Evolutionary conservation across 1,140 invertebrate species (phyloP).

Genomic region (Drosophila lacertosa): DNA sequence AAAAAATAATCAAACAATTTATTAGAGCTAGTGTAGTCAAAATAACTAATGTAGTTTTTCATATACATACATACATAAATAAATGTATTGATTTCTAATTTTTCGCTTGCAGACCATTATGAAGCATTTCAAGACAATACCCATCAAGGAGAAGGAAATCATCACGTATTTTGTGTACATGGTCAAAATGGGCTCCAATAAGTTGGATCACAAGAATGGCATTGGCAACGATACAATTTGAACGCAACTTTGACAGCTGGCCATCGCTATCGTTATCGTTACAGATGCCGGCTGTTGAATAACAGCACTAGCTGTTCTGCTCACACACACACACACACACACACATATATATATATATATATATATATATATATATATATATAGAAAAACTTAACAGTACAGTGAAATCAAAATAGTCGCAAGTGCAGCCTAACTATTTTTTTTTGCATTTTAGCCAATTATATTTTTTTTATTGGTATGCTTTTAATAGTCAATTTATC

Average conservation of each 20-base stretch:
- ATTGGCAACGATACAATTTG: conserved; percentile 80
- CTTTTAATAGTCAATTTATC: neutral
- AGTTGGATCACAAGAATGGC: conserved; percentile 95
- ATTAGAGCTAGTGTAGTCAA: too few species aligned
- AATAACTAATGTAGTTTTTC: neutral
- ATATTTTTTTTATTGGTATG: neutral
- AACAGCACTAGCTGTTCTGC: conserved; percentile 31
- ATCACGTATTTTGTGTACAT: conserved; percentile 98
- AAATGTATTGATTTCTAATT: neutral
- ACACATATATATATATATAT: too few species aligned
- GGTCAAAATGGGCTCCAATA: conserved; percentile 97
- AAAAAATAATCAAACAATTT: too few species aligned
- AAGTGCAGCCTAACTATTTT: neutral
- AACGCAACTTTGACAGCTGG: conserved; percentile 48
- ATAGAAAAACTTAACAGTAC: conserved; percentile 12
- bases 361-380: too few species aligned
- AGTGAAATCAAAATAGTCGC: conserved; percentile 34
- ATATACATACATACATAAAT: neutral
- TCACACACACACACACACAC: conserved; percentile 18
- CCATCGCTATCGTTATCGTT: conserved; percentile 34
- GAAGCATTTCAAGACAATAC: conserved; percentile 97
- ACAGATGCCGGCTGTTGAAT: conserved; percentile 32
- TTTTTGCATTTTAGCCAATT: too few species aligned
- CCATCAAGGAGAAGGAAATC: conserved; percentile 96
- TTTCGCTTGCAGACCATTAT: conserved; percentile 89